These are phyloP conservation scores for Grapholita molesta DNA, from an alignment of 1,140 invertebrate genomes.

Conservation along the genomic window DNA sequence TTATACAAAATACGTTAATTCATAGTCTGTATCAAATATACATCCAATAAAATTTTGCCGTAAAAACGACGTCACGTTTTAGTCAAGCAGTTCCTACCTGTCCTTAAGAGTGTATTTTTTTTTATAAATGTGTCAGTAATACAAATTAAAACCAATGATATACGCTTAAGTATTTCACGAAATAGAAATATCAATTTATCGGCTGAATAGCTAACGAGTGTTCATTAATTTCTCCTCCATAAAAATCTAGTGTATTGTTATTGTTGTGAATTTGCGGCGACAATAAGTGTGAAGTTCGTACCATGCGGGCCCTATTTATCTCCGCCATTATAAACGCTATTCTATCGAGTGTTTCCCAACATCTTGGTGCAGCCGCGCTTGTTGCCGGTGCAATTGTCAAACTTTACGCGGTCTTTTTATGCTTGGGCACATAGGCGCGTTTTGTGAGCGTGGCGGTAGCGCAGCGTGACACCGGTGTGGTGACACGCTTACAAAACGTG, in stretches of 20 bases:
- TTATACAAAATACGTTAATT: too few relatives aligned
- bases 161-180: too few relatives aligned
- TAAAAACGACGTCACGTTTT: too few relatives aligned
- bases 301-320: slow-evolving; percentile 1
- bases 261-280: background rate
- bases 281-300: background rate
- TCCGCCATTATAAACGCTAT: background rate
- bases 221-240: background rate
- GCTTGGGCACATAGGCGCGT: background rate
- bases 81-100: too few relatives aligned
- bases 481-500: too few relatives aligned
- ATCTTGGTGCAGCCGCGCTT: background rate
- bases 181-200: background rate
- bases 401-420: background rate
- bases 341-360: slow-evolving; percentile 11
- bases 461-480: too few relatives aligned
- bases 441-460: too few relatives aligned
- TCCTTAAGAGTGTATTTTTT: too few relatives aligned
- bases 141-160: too few relatives aligned
- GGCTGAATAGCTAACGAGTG: background rate
- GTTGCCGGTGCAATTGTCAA: background rate
- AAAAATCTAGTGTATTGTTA: background rate
- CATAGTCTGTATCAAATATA: too few relatives aligned
- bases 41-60: too few relatives aligned
- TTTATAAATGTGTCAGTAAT: too few relatives aligned